Evolutionary conservation across 2,797 vertebrate genomes (phyloP).

Genomic region (Phrynocephalus vlangalii): DNA sequence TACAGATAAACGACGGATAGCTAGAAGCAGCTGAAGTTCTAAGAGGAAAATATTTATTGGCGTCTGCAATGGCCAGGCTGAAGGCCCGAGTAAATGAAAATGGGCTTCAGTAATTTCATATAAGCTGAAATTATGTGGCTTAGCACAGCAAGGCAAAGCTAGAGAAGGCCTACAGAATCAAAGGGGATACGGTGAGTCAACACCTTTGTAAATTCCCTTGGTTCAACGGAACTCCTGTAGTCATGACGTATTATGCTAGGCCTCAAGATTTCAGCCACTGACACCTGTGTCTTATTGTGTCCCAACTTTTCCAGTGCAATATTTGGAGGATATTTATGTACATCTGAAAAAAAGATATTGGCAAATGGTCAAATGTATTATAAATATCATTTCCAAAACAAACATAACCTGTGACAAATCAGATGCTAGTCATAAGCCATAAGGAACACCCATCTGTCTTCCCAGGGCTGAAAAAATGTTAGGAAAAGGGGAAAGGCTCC

Average conservation of each 20-base stretch:
- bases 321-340: neutral
- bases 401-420: neutral
- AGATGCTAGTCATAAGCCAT: neutral
- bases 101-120: neutral
- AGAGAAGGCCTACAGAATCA: too few relatives aligned
- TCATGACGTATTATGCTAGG: too few relatives aligned
- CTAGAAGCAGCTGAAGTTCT: conserved; percentile 35
- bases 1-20: conserved; percentile 26
- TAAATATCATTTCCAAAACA: neutral
- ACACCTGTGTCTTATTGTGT: neutral
- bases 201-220: too few relatives aligned
- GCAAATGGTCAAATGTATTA: neutral
- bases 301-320: neutral
- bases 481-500: neutral
- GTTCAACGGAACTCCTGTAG: too few relatives aligned
- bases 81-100: neutral
- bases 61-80: conserved; percentile 30
- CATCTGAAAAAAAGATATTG: too few relatives aligned
- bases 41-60: conserved; percentile 34
- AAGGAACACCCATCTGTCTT: neutral
- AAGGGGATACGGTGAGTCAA: too few relatives aligned
- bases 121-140: too few relatives aligned
- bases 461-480: neutral
- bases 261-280: neutral
- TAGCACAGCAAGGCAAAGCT: too few relatives aligned